Conservation (phyloP, 1,140 invertebrate species). For the Calliphora vicina region DNA sequence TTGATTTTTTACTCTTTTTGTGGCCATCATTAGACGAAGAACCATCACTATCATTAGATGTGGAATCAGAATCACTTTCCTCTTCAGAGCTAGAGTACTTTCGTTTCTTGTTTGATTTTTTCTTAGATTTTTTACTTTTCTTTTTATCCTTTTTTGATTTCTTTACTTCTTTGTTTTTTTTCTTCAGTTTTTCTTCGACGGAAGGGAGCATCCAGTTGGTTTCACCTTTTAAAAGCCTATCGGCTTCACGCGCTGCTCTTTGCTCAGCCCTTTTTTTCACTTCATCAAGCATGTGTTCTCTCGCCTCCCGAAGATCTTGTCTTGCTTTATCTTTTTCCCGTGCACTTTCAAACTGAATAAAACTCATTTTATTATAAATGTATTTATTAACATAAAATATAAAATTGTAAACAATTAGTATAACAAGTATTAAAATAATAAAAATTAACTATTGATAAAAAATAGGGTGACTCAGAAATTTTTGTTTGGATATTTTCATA, state of each 20-base stretch:
- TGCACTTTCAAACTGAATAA: slow-evolving; percentile 63
- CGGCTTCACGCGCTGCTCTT: slow-evolving; percentile 50
- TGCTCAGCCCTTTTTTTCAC: slow-evolving; percentile 55
- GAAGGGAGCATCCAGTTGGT: slow-evolving; percentile 64
- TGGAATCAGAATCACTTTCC: slow-evolving; percentile 36
- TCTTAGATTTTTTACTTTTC: slow-evolving; percentile 50
- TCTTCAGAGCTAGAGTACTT: slow-evolving; percentile 42
- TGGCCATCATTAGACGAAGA: slow-evolving; percentile 3
- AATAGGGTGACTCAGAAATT: too few species aligned
- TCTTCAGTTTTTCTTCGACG: slow-evolving; percentile 51
- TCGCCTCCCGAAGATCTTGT: slow-evolving; percentile 55
- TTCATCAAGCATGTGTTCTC: slow-evolving; percentile 56
- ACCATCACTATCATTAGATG: slow-evolving; percentile 35
- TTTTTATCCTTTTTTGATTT: slow-evolving; percentile 52
- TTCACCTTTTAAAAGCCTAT: slow-evolving; percentile 59
- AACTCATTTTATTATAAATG: slow-evolving; percentile 51
- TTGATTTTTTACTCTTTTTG: slow-evolving; percentile 46
- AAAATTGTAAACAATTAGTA: too few species aligned
- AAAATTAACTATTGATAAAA: too few species aligned
- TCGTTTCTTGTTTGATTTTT: slow-evolving; percentile 49
- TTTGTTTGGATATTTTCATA: too few species aligned
- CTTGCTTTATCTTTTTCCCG: slow-evolving; percentile 61
- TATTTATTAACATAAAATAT: background rate
- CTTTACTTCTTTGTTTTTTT: slow-evolving; percentile 43
- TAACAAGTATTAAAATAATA: too few species aligned